Evolutionary conservation across 1,140 invertebrate species (phyloP), one percentile per base, ranked within the genome.

Genomic region (Eumeta japonica): DNA sequence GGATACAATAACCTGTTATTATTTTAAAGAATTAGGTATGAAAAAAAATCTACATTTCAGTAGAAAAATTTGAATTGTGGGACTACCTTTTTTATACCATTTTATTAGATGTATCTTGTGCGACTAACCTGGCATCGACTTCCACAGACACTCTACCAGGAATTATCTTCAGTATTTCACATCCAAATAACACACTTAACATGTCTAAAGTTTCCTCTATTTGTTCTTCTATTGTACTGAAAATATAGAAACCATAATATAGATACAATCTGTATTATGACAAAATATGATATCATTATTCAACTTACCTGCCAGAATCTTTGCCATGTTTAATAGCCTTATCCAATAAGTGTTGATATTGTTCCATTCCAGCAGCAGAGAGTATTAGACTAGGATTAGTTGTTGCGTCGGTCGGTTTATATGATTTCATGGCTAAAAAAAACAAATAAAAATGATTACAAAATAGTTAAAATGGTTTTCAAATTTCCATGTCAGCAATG

Each of bases 321-420:
- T 87, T 89, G 13, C 88, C 95, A 82, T 90, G 94, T 42, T 85
- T 82, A 9, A 97, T 82, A 31, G 97, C 95, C 65, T 94, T 88
- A 39, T 92, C 82, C 38, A 99, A 84, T 12, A 99, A 74, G 43
- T 85, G 78, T 53, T 89, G 82, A 68, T 99, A 99, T 58, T 94
- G 89, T 10, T 92, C 86, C 81, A 96, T 88, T 52, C 81, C 87
- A 13, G 95, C 88, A 10, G 97, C 97, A 42, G 89, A 87, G 37
- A 99, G 77, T 41, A 99, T 97, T 1, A 99, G 78, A 2, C 96
- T 98, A 5, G 97, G 97, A 77, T 99, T 99, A 13, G 97, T 99
- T 0, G 97, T 99, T 10, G 96, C 96, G 88, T 99, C 97, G n/a
- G 92, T 97, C 9, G 97, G 97, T 63, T 94, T 90, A 74, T 95